These are phyloP conservation scores for Thalassaphorura encarpata DNA, from an alignment of 1,140 invertebrate species.

Conservation along the genomic window DNA sequence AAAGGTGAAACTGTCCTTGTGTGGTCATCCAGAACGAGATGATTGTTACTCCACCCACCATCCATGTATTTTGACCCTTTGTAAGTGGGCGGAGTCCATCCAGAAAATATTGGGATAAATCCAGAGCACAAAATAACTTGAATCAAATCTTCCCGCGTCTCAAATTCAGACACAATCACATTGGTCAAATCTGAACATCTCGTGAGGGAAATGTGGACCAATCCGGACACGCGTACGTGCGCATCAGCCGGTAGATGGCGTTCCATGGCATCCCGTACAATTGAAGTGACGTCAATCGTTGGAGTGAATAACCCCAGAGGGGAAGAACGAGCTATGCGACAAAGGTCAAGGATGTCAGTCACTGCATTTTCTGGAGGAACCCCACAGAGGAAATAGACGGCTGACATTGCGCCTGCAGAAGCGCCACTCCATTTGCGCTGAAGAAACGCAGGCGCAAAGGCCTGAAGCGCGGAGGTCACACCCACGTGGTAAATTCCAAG, in stretches of 20 bases:
- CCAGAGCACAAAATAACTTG: constrained; percentile 85
- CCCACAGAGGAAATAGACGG: constrained; percentile 82
- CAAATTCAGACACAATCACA: constrained; percentile 83
- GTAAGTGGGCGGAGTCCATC: constrained; percentile 76
- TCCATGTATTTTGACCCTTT: constrained; percentile 89
- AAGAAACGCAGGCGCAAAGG: constrained; percentile 83
- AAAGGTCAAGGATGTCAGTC: not conserved
- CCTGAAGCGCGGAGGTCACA: constrained; percentile 87
- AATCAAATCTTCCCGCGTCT: constrained; percentile 80
- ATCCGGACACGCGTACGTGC: constrained; percentile 74
- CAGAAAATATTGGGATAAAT: constrained; percentile 91
- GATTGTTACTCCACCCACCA: constrained; percentile 90
- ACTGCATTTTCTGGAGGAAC: constrained; percentile 64
- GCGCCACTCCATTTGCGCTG: constrained; percentile 86
- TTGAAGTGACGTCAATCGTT: constrained; percentile 79
- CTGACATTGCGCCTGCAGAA: constrained; percentile 88
- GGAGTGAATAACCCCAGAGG: constrained; percentile 90
- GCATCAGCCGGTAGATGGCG: constrained; percentile 79
- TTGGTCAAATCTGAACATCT: constrained; percentile 88
- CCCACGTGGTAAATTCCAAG: constrained; percentile 97
- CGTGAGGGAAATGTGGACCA: constrained; percentile 86
- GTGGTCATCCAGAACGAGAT: constrained; percentile 83
- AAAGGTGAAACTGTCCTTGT: constrained; percentile 96
- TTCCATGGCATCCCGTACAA: constrained; percentile 68
- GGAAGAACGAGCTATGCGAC: constrained; percentile 53